Conservation (phyloP, 2,797 vertebrate genomes). For the Coilia nasus region DNA sequence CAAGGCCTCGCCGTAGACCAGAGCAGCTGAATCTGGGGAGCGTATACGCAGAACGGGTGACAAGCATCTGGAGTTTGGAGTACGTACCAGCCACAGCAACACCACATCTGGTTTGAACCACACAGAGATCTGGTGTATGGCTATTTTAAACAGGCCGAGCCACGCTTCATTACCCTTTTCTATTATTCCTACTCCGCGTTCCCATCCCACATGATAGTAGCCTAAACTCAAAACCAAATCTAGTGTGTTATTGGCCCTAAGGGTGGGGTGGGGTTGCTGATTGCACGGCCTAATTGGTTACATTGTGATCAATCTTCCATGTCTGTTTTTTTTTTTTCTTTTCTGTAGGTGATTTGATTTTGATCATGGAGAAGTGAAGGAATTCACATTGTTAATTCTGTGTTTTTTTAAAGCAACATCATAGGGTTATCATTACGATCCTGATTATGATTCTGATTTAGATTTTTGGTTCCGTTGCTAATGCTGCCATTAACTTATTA, state of each 20-base stretch:
- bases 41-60: neutral
- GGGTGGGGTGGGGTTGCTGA: conserved; percentile 3
- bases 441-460: neutral
- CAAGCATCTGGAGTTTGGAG: conserved; percentile 19
- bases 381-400: neutral
- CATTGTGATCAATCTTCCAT: neutral
- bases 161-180: conserved; percentile 10
- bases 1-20: neutral
- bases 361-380: neutral
- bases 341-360: neutral
- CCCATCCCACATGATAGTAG: neutral
- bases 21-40: conserved; percentile 20
- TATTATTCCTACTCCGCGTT: neutral
- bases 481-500: too few relatives aligned
- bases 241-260: neutral
- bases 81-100: neutral
- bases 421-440: neutral
- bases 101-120: conserved; percentile 6
- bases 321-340: neutral
- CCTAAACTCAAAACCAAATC: neutral
- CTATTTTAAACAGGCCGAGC: conserved; percentile 8
- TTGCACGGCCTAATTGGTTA: neutral
- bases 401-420: neutral
- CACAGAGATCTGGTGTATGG: conserved; percentile 12
- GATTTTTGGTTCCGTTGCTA: neutral